These are phyloP conservation scores for Hypanus sabinus DNA, from an alignment of 2,113 vertebrate genomes.

Conservation along the genomic window DNA sequence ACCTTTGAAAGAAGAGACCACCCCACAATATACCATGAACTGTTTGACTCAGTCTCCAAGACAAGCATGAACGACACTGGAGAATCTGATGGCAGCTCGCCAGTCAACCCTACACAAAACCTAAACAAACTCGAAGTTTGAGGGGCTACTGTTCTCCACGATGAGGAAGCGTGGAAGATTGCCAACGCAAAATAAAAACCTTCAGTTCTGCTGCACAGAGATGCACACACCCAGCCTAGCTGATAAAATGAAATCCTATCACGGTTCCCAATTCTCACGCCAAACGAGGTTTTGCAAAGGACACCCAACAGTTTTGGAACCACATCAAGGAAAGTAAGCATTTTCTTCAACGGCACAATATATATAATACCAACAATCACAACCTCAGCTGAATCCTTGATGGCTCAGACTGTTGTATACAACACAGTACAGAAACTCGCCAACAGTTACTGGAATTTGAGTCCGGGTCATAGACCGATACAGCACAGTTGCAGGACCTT, in stretches of 20 bases:
- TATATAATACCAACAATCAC: not conserved
- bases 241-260: not conserved
- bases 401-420: not conserved
- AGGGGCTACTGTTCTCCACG: not conserved
- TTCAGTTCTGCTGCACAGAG: not conserved
- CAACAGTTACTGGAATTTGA: no score
- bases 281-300: not conserved
- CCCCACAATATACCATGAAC: not conserved
- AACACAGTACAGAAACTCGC: not conserved
- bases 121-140: not conserved
- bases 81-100: not conserved
- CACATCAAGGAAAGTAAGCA: not conserved
- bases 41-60: not conserved
- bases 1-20: not conserved
- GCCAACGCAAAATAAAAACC: conserved; percentile 13
- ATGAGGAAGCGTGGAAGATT: not conserved
- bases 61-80: not conserved
- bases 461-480: no score
- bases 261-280: not conserved
- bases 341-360: not conserved
- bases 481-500: no score
- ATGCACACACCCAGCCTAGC: not conserved
- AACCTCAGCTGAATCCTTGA: not conserved
- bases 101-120: not conserved
- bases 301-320: not conserved